phyloP scores from a whole-genome alignment of 2,888 invertebrate genomes.

The Druceiella hillmani region DNA sequence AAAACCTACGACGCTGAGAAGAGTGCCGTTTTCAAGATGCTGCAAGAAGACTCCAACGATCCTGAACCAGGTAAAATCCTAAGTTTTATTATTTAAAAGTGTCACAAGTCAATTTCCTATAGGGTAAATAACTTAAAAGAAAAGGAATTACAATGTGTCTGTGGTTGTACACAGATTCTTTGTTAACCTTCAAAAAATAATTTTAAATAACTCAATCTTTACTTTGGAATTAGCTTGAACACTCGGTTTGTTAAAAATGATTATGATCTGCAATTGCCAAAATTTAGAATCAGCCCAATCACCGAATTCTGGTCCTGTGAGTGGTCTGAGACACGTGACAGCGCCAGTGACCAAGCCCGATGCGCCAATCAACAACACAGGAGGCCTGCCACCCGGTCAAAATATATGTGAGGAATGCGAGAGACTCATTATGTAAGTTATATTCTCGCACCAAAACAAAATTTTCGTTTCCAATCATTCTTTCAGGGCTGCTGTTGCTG shows the following conservation, averaged over 20 bases:
- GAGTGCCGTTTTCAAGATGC: constrained; percentile 86
- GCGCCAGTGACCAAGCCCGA: constrained; percentile 67
- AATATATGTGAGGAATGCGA: constrained; percentile 97
- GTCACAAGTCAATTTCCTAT: neutral
- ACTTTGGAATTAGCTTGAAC: too few relatives aligned
- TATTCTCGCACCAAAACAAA: too few relatives aligned
- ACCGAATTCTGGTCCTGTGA: constrained; percentile 44
- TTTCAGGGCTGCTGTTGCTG: too few relatives aligned
- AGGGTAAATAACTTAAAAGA: too few relatives aligned
- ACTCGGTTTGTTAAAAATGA: too few relatives aligned
- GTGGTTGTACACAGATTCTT: too few relatives aligned
- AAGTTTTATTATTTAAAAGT: neutral
- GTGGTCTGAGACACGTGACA: constrained; percentile 65
- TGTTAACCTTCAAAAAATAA: too few relatives aligned
- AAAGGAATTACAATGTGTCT: too few relatives aligned
- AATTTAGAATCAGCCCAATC: constrained; percentile 33
- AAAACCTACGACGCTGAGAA: constrained; percentile 81
- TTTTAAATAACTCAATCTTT: too few relatives aligned
- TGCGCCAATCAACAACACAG: constrained; percentile 58
- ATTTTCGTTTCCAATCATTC: too few relatives aligned
- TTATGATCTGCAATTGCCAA: constrained; percentile 31
- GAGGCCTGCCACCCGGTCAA: constrained; percentile 78
- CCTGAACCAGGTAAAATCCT: constrained; percentile 77
- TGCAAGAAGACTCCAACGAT: constrained; percentile 82
- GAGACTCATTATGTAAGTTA: constrained; percentile 96